A percentile compares a stretch with the other conserved stretches of the same genome.
These are phyloP conservation scores for Bacillus rossius DNA, from an alignment of 1,140 invertebrate species.

Conservation along the genomic window DNA sequence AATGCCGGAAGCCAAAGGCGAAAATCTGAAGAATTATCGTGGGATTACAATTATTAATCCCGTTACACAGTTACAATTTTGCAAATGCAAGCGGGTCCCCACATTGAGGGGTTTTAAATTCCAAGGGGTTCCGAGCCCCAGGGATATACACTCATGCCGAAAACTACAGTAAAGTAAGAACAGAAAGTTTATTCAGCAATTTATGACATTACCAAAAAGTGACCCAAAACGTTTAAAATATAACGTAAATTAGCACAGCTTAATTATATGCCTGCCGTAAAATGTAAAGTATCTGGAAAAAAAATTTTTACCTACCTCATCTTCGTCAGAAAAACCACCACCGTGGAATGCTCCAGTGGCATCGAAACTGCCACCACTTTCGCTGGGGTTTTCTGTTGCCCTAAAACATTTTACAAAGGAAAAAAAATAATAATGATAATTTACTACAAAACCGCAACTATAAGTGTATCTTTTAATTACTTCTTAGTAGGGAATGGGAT, in stretches of 20 bases:
- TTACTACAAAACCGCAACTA: not conserved
- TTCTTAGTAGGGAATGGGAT: too few relatives aligned
- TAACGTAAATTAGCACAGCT: not conserved
- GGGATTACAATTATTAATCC: too few relatives aligned
- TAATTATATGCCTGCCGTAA: not conserved
- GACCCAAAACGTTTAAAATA: not conserved
- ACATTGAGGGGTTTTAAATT: too few relatives aligned
- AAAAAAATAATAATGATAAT: not conserved
- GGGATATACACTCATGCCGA: not conserved
- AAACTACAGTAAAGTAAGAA: not conserved
- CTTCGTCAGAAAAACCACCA: constrained; percentile 50
- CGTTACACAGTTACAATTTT: too few relatives aligned
- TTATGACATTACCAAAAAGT: not conserved
- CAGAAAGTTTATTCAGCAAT: not conserved
- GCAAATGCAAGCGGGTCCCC: too few relatives aligned
- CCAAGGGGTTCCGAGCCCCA: too few relatives aligned
- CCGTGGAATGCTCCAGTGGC: constrained; percentile 77
- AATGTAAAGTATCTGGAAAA: not conserved
- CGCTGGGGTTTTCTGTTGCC: constrained; percentile 66
- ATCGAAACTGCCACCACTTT: constrained; percentile 81
- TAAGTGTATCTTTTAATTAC: too few relatives aligned
- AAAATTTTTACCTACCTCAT: constrained; percentile 23
- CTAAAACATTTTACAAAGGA: constrained; percentile 25
- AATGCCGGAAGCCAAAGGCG: too few relatives aligned
- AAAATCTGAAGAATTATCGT: too few relatives aligned